Conservation (phyloP, 2,797 vertebrate species). For the Takifugu ocellatus region DNA sequence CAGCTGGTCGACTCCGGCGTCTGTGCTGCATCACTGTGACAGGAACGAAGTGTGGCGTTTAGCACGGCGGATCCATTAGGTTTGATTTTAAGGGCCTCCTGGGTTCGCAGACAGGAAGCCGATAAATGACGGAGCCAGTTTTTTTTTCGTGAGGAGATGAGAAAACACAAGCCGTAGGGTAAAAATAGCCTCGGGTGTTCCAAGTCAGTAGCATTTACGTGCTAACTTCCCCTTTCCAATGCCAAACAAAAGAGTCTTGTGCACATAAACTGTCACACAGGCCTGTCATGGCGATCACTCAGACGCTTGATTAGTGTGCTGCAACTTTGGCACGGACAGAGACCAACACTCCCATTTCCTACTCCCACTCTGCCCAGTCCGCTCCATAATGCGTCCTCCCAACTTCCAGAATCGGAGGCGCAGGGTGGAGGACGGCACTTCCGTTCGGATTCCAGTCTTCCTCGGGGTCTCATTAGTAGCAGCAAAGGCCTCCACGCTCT, state of each 20-base stretch:
- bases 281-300: conserved; percentile 30
- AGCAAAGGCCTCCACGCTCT: conserved; percentile 2
- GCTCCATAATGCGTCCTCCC: conserved; percentile 42
- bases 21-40: conserved; percentile 23
- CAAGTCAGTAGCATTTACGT: conserved; percentile 16
- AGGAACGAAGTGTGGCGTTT: conserved; percentile 14
- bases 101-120: conserved; percentile 9
- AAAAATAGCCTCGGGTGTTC: conserved; percentile 40
- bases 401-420: conserved; percentile 2
- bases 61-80: conserved; percentile 28
- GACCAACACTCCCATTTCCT: conserved; percentile 32
- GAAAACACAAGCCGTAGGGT: conserved; percentile 18
- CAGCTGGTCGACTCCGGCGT: conserved; percentile 7
- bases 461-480: conserved; percentile 25
- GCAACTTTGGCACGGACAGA: conserved; percentile 17
- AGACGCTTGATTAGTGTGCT: conserved; percentile 31
- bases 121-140: conserved; percentile 18
- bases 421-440: conserved; percentile 33
- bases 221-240: conserved; percentile 29
- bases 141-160: conserved; percentile 19
- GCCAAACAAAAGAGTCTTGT: conserved; percentile 38
- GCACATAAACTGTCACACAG: conserved; percentile 17
- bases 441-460: conserved; percentile 7
- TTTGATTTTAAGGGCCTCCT: conserved; percentile 15
- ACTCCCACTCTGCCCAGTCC: conserved; percentile 37